These are phyloP conservation scores for Ageneiosus marmoratus DNA, from an alignment of 2,113 vertebrate species.

Conservation along the genomic window DNA sequence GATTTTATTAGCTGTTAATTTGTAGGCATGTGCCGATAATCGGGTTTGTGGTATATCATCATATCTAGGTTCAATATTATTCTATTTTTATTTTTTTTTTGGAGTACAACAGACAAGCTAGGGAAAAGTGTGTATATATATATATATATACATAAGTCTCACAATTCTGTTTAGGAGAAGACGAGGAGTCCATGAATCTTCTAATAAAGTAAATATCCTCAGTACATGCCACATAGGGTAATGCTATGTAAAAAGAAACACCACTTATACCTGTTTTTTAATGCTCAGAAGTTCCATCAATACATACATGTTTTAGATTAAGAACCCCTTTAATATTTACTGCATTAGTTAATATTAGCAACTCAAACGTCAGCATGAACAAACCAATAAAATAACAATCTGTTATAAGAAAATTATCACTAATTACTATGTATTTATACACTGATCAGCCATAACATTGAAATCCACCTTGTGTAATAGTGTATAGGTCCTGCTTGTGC, in stretches of 20 bases:
- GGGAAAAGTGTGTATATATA: too few species aligned
- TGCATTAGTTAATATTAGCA: not conserved
- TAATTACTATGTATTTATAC: not conserved
- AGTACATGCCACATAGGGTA: not conserved
- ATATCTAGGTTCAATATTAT: not conserved
- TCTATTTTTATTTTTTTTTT: not conserved
- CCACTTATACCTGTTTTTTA: not conserved
- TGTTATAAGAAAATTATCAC: not conserved
- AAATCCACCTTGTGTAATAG: too few species aligned
- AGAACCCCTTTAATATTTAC: not conserved
- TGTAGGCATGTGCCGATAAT: constrained; percentile 28
- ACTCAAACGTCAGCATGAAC: not conserved
- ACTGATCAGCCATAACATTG: too few species aligned
- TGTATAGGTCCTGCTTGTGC: too few species aligned
- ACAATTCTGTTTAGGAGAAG: not conserved
- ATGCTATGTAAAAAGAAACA: not conserved
- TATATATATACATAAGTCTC: too few species aligned
- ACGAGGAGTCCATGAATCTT: not conserved
- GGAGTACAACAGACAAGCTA: not conserved
- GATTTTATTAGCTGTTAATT: constrained; percentile 14
- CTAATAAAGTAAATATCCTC: too few species aligned
- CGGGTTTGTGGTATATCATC: not conserved
- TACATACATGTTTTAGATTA: not conserved
- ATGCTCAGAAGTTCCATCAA: not conserved
- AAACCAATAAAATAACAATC: not conserved